phyloP scores from a whole-genome alignment of 2,113 vertebrate species.

The Vanacampus margaritifer region DNA sequence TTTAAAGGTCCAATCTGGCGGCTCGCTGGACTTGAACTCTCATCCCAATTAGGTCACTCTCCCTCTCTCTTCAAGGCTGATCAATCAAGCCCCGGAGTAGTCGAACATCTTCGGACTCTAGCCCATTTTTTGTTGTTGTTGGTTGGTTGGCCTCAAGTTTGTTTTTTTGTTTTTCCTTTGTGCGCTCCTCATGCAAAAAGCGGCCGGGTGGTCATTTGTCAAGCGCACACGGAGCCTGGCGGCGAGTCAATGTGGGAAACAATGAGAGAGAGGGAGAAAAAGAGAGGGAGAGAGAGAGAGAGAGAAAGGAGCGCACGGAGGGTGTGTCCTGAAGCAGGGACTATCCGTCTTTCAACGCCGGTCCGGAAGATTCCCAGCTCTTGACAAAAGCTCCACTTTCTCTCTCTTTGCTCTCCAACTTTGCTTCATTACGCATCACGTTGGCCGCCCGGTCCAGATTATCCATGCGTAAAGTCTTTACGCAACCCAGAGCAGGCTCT shows the following conservation, averaged over 20 bases:
- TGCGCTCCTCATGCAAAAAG: slow-evolving; percentile 33
- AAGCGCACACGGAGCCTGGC: slow-evolving; percentile 46
- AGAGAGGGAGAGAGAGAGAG: slow-evolving; percentile 25
- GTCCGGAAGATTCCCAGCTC: slow-evolving; percentile 45
- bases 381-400: slow-evolving; percentile 14
- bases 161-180: slow-evolving; percentile 19
- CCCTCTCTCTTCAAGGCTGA: slow-evolving; percentile 31
- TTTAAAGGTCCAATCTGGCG: slow-evolving; percentile 71
- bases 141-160: background rate
- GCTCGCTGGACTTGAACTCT: slow-evolving; percentile 72
- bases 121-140: background rate
- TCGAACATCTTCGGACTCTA: background rate
- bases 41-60: slow-evolving; percentile 66
- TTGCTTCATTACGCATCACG: background rate
- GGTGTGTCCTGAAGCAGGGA: slow-evolving; percentile 72
- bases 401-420: slow-evolving; percentile 4
- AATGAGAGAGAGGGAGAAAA: slow-evolving; percentile 44
- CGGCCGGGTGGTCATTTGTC: slow-evolving; percentile 37
- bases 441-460: background rate
- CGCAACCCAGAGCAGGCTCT: background rate
- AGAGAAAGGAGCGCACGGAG: slow-evolving; percentile 43
- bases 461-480: slow-evolving; percentile 1
- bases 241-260: slow-evolving; percentile 55
- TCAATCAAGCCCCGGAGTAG: background rate
- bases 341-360: slow-evolving; percentile 57